Conservation (phyloP, 2,797 vertebrate species). For the Cyprinella venusta region DNA sequence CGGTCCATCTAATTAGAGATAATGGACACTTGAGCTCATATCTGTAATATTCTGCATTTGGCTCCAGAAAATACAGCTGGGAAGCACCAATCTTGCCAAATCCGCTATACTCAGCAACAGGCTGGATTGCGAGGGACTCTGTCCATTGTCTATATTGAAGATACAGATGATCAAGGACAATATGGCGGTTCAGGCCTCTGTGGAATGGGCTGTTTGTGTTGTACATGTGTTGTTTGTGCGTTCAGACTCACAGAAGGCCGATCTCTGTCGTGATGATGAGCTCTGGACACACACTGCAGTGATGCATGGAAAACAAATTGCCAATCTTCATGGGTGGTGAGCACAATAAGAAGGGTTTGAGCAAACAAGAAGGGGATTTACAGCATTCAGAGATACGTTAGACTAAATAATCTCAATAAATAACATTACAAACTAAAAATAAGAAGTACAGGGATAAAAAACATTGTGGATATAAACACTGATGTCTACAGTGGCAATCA, state of each 20-base stretch:
- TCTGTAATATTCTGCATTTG: slow-evolving; percentile 53
- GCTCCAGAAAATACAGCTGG: slow-evolving; percentile 61
- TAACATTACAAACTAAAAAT: background rate
- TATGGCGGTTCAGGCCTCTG: slow-evolving; percentile 26
- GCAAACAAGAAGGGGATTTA: background rate
- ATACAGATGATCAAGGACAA: slow-evolving; percentile 34
- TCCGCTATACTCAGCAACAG: slow-evolving; percentile 48
- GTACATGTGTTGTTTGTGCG: background rate
- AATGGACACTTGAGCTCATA: slow-evolving; percentile 69
- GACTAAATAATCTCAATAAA: background rate
- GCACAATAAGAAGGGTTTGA: background rate
- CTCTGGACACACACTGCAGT: background rate
- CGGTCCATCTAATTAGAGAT: slow-evolving; percentile 68
- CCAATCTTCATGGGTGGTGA: background rate
- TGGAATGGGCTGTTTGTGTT: slow-evolving; percentile 22
- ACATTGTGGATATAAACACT: no score
- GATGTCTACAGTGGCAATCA: no score
- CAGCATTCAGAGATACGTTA: background rate
- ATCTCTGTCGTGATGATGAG: slow-evolving; percentile 8
- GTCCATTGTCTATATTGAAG: background rate
- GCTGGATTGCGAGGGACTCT: slow-evolving; percentile 18
- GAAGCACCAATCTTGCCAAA: slow-evolving; percentile 63
- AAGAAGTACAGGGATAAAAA: no score
- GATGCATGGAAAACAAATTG: slow-evolving; percentile 9
- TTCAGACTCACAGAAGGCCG: background rate